These are phyloP conservation scores for Fratercula arctica DNA, from an alignment of 2,797 vertebrate genomes.

Conservation along the genomic window DNA sequence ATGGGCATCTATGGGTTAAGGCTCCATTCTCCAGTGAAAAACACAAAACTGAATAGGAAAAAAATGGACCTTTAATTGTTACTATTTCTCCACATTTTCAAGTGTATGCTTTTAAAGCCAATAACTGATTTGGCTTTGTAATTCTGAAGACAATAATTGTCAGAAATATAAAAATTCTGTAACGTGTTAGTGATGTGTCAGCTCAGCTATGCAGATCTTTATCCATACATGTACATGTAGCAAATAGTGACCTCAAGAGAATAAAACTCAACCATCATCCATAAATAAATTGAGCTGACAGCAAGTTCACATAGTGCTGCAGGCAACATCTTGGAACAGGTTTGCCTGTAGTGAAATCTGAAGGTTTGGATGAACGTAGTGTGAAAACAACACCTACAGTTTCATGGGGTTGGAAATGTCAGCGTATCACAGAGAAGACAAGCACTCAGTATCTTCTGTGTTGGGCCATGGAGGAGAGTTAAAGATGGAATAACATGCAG, in stretches of 20 bases:
- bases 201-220: neutral
- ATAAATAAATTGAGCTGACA: slow-evolving; percentile 58
- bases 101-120: neutral
- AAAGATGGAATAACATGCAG: slow-evolving; percentile 24
- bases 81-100: neutral
- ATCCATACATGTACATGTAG: neutral
- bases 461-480: slow-evolving; percentile 11
- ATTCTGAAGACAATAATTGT: neutral
- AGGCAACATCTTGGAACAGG: slow-evolving; percentile 55
- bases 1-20: neutral
- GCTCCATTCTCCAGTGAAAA: neutral
- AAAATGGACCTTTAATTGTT: neutral
- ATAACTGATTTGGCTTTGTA: neutral
- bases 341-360: slow-evolving; percentile 51
- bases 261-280: slow-evolving; percentile 16
- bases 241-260: slow-evolving; percentile 33
- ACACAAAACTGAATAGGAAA: neutral
- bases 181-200: neutral
- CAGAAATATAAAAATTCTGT: neutral
- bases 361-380: slow-evolving; percentile 31
- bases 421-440: neutral
- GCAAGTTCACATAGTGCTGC: slow-evolving; percentile 45
- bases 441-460: neutral
- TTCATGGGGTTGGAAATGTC: neutral
- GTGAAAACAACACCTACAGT: slow-evolving; percentile 31